Base-by-base conservation (phyloP, 2,113 vertebrate species). In the Psophia crepitans region DNA sequence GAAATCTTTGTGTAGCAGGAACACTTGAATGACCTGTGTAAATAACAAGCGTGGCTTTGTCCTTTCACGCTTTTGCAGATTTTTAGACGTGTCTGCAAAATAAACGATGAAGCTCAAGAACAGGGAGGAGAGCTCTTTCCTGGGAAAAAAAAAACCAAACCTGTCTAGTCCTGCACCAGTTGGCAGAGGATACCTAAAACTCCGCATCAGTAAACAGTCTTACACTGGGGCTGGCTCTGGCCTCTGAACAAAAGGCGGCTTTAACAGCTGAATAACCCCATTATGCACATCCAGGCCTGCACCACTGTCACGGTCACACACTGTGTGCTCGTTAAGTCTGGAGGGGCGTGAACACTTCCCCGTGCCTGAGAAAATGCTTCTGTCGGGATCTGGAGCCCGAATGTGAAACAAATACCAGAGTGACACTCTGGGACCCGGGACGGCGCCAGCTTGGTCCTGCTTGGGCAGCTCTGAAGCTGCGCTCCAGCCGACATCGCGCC, bases 401-500 rank as follows among this genome's bases (percentile, higher is more conserved):
- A 43, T 10, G 9, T 12, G 23, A 58, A 89, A 61, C 18, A 57
- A 91, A 68, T 14, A 91, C 3, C 53, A 44, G 65, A 49, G 8
- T 46, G 11, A 6, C 11, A 17, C 39, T 43, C 64, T 66, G 53
- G 24, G 51, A 24, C 37, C 56, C 39, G 12, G 49, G 44, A 22
- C 16, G 14, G 26, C 56, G 32, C 32, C 57, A 83, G 63, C 24
- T 12, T 68, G 85, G 77, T 74, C 30, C 54, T 51, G n/a, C 32
- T 46, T 7, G 22, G 48, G 46, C 1, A 3, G 33, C 39, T 51
- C 26, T 1, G 5, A 22, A 16, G 20, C 7, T 48, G 76, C 83
- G 21, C 53, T n/a, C 27, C 7, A n/a, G 49, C 14, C 0, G 5
- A 12, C 30, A 10, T 26, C 0, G 0, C 11, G 41, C 57, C 79